Evolutionary conservation across 1,140 invertebrate species (phyloP), one percentile per base, ranked within the genome.

Genomic region (Caenorhabditis briggsae): DNA sequence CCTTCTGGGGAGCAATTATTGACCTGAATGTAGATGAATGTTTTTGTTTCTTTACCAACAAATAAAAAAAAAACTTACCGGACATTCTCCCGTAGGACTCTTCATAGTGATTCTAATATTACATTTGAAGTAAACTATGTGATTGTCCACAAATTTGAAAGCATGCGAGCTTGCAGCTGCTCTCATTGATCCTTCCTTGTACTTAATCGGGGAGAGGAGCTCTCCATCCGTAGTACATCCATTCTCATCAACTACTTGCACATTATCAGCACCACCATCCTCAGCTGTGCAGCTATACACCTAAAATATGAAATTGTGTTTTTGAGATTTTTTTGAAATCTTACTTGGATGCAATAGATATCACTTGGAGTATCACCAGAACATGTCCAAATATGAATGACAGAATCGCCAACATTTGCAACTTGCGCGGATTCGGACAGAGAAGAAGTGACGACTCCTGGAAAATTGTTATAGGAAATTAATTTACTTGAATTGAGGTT

Each of bases 351-450:
- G 23, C 70, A 78, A n/a, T 78, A 78, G 0, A 78, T 46, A 53
- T 78, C 70, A 78, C 70, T 78, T 78, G 70, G 70, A 20, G 70
- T 46, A 78, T 78, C 70, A 20, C 70, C 70, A 50, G 70, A 78
- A 53, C 70, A 78, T 14, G 70, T 78, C 70, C 70, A 78, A 50
- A 78, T 50, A 23, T 78, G 70, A 14, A 78, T 78, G 11, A 78
- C 70, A 9, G 70, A 78, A 78, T 78, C 70, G 6, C 70, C 70
- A 23, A 78, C 70, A 53, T 78, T 78, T 8, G 70, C 70, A 0
- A 78, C 33, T 78, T 78, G 70, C 14, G 70, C 20, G n/a, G 70
- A 48, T 50, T 78, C 70, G 16, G 70, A 78, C 20, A 78, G 70
- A 5, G 70, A 78, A 12, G 70, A 78, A 8, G 70, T 78, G 18